phyloP scores from a whole-genome alignment of 2,797 vertebrate species.

The Gymnoscopelus braueri region DNA sequence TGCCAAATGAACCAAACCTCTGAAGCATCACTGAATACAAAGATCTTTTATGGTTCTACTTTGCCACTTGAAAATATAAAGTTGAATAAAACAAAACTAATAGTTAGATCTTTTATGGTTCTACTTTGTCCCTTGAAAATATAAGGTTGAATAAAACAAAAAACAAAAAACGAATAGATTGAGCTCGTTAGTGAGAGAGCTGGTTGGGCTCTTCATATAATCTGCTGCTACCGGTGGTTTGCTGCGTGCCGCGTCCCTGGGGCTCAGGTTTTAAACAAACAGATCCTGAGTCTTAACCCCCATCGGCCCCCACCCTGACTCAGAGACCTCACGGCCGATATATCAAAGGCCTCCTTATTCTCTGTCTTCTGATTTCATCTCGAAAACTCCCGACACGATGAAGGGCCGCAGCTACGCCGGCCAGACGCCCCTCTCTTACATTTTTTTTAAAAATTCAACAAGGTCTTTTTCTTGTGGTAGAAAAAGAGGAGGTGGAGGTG shows the following conservation, averaged over 20 bases:
- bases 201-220: slow-evolving; percentile 39
- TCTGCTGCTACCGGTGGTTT: slow-evolving; percentile 42
- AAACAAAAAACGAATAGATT: background rate
- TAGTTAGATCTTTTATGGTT: too few species aligned
- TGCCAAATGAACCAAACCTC: slow-evolving; percentile 3
- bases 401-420: slow-evolving; percentile 36
- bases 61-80: slow-evolving; percentile 1
- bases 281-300: slow-evolving; percentile 59
- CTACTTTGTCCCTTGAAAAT: background rate
- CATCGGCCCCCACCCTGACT: slow-evolving; percentile 55
- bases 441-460: slow-evolving; percentile 52
- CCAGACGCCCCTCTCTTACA: slow-evolving; percentile 34
- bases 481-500: slow-evolving; percentile 11
- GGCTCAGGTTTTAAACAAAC: slow-evolving; percentile 67
- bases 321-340: slow-evolving; percentile 55
- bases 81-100: slow-evolving; percentile 23
- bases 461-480: slow-evolving; percentile 62
- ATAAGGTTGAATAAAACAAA: slow-evolving; percentile 24
- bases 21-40: slow-evolving; percentile 7
- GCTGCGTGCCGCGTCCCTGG: slow-evolving; percentile 34
- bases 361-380: slow-evolving; percentile 68
- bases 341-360: slow-evolving; percentile 77
- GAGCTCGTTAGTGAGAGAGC: slow-evolving; percentile 15
- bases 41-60: too few species aligned
- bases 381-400: slow-evolving; percentile 56